Percentiles rank a stretch among this genome's conserved stretches.
These are phyloP conservation scores for Mythimna lalbum DNA, from an alignment of 2,888 invertebrate species.

Conservation along the genomic window DNA sequence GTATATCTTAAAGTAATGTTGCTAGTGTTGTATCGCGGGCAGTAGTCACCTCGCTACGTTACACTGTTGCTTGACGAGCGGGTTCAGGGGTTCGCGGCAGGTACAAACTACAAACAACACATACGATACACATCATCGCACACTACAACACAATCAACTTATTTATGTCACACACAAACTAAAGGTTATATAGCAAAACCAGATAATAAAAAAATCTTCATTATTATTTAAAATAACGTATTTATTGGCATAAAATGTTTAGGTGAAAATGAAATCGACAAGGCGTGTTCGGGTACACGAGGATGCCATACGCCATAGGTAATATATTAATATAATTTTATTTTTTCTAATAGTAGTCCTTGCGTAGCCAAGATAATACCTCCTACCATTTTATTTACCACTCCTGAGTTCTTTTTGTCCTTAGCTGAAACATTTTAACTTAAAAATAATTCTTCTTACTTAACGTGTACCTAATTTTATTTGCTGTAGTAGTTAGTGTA, in stretches of 20 bases:
- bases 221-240: slow-evolving; percentile 65
- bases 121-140: slow-evolving; percentile 45
- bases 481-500: slow-evolving; percentile 67
- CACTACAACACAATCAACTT: slow-evolving; percentile 41
- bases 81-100: slow-evolving; percentile 44
- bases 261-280: slow-evolving; percentile 90
- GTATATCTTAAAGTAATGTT: background rate
- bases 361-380: slow-evolving; percentile 74
- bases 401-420: slow-evolving; percentile 57
- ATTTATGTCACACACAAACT: slow-evolving; percentile 28
- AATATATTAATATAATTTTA: slow-evolving; percentile 81
- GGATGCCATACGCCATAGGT: slow-evolving; percentile 90
- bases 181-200: slow-evolving; percentile 30
- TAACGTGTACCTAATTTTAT: slow-evolving; percentile 62
- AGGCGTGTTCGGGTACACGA: slow-evolving; percentile 90
- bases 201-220: slow-evolving; percentile 42
- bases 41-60: slow-evolving; percentile 30
- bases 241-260: slow-evolving; percentile 89
- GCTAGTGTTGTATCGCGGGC: slow-evolving; percentile 17
- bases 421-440: slow-evolving; percentile 62
- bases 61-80: slow-evolving; percentile 30
- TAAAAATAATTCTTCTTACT: slow-evolving; percentile 51
- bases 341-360: slow-evolving; percentile 78
- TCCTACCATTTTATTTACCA: slow-evolving; percentile 65
- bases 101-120: slow-evolving; percentile 56